phyloP scores from a whole-genome alignment of 2,888 invertebrate genomes.

The Chloroclystis v-ata region DNA sequence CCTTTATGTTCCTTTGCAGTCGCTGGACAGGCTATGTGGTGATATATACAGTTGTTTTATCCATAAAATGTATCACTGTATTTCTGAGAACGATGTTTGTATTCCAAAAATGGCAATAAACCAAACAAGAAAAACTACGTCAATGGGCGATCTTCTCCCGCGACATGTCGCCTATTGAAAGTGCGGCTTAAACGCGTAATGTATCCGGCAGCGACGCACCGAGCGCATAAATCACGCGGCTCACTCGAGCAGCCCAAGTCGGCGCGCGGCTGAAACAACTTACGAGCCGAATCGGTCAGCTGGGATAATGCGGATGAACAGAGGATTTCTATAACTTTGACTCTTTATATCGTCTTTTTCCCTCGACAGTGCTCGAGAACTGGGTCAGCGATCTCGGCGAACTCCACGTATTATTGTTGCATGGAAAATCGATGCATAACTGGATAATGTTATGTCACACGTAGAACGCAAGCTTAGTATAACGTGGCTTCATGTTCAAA shows the following conservation, averaged over 20 bases:
- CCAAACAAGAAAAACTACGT: too few species aligned
- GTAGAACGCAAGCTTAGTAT: background rate
- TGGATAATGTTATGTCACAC: background rate
- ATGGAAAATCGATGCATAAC: background rate
- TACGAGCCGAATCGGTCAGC: constrained; percentile 16
- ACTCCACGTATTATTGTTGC: background rate
- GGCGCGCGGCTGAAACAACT: constrained; percentile 15
- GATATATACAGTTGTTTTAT: too few species aligned
- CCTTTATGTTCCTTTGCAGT: too few species aligned
- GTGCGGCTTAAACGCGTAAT: constrained; percentile 5
- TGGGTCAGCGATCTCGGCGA: background rate
- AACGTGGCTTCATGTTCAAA: too few species aligned
- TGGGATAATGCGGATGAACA: constrained; percentile 19
- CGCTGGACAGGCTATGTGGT: too few species aligned
- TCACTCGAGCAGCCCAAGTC: constrained; percentile 21
- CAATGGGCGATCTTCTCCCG: too few species aligned
- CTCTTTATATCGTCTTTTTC: constrained; percentile 8
- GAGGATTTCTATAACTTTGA: constrained; percentile 11
- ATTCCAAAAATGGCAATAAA: too few species aligned
- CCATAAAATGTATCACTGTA: too few species aligned
- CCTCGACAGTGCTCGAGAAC: constrained; percentile 3
- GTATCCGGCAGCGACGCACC: background rate
- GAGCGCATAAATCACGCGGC: constrained; percentile 19
- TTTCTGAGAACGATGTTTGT: too few species aligned
- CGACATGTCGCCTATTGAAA: too few species aligned